Percentiles rank a stretch among this genome's conserved stretches.
These are phyloP conservation scores for Trissonchulus latispiculum DNA, from an alignment of 2,888 invertebrate species.

Conservation along the genomic window DNA sequence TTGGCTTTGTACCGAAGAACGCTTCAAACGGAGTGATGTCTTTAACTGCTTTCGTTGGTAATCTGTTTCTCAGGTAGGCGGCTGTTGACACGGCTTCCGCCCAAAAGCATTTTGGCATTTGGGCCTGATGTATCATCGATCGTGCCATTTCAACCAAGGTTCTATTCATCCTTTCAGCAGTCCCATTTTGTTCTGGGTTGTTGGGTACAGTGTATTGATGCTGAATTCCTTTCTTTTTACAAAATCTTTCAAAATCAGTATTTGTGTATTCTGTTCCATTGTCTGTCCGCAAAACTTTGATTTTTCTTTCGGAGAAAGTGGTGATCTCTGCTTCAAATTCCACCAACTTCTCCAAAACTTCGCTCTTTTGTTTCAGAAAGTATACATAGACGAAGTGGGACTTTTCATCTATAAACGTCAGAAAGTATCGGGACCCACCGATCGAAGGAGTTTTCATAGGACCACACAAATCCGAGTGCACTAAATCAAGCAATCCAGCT, in stretches of 20 bases:
- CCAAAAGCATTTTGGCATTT: constrained; percentile 28
- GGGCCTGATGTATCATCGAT: constrained; percentile 25
- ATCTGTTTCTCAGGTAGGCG: constrained; percentile 27
- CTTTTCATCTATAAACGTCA: not conserved
- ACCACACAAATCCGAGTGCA: not conserved
- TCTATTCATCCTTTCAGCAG: constrained; percentile 30
- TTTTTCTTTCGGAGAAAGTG: constrained; percentile 6
- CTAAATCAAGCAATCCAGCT: not conserved
- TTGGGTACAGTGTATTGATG: constrained; percentile 27
- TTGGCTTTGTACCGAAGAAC: constrained; percentile 23
- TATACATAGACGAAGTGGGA: not conserved
- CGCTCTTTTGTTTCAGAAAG: not conserved
- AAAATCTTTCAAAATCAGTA: constrained; percentile 23
- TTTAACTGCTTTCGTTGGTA: constrained; percentile 14
- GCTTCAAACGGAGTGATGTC: constrained; percentile 29
- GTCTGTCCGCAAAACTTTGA: constrained; percentile 23
- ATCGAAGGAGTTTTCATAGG: not conserved
- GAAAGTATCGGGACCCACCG: not conserved
- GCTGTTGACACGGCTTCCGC: constrained; percentile 24
- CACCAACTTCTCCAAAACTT: not conserved
- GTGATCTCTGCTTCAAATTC: constrained; percentile 6
- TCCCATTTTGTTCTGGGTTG: constrained; percentile 24
- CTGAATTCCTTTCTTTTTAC: constrained; percentile 25
- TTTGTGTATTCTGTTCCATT: constrained; percentile 23
- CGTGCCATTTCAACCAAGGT: constrained; percentile 29